phyloP scores from a whole-genome alignment of 1,140 invertebrate genomes.

The Amphibalanus amphitrite region DNA sequence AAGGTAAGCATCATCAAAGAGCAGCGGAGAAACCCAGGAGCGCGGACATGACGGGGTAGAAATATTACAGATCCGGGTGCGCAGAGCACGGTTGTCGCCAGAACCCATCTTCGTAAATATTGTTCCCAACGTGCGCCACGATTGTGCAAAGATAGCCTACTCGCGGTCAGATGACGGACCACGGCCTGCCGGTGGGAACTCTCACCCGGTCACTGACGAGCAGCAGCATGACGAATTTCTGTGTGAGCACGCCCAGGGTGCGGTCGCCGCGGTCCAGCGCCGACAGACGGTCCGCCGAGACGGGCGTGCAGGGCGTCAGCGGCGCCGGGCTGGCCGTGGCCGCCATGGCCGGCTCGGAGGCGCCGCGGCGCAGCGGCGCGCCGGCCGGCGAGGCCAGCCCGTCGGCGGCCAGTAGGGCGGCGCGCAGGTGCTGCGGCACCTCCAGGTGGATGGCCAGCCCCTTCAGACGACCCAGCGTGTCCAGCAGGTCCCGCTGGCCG shows the following conservation, averaged over 20 bases:
- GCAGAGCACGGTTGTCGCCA: too few relatives aligned
- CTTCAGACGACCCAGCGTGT: background rate
- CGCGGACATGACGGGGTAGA: background rate
- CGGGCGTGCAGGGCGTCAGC: too few relatives aligned
- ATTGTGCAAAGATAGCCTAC: too few relatives aligned
- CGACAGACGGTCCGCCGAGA: too few relatives aligned
- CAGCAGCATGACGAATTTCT: conserved; percentile 54
- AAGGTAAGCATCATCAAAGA: too few relatives aligned
- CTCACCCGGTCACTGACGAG: conserved; percentile 43
- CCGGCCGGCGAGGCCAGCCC: background rate
- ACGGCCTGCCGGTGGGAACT: conserved; percentile 11
- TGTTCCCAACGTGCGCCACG: too few relatives aligned
- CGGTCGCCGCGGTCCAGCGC: conserved; percentile 28
- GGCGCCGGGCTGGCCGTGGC: too few relatives aligned
- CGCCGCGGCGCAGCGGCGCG: background rate
- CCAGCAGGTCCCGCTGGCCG: background rate
- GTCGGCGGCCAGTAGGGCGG: background rate
- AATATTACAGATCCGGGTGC: background rate
- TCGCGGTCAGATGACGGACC: too few relatives aligned
- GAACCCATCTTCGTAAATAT: too few relatives aligned
- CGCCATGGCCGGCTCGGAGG: too few relatives aligned
- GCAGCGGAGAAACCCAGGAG: too few relatives aligned
- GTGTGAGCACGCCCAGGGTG: conserved; percentile 46
- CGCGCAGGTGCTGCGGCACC: background rate
- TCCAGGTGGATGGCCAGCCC: background rate